A percentile compares a stretch with the other conserved stretches of the same genome.
These are phyloP conservation scores for Oryctolagus cuniculus DNA, from an alignment of 2,113 vertebrate genomes.

Conservation along the genomic window mOryCun1.1 NC_091445.1:64204501-64205000, in stretches of 20 bases:
- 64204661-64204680: not conserved
- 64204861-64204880: not conserved
- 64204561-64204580: not conserved
- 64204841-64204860: not conserved
- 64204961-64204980: not conserved
- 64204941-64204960: not conserved
- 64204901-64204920: not conserved
- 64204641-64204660: not conserved
- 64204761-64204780: not conserved
- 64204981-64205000: not conserved
- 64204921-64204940: not conserved
- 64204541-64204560: not conserved
- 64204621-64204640: not conserved
- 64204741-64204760: not conserved
- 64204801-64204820: not conserved
- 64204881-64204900: not conserved
- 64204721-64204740: not conserved
- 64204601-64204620: not conserved
- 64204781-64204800: not conserved
- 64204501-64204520: not conserved
- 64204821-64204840: not conserved
- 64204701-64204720: conserved; percentile 1
- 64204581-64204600: not conserved
- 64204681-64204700: not conserved
- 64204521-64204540: not conserved